Percentiles rank a stretch among this genome's conserved stretches.
These are phyloP conservation scores for Bruchidius siliquastri DNA, from an alignment of 2,888 invertebrate species.

Conservation along the genomic window DNA sequence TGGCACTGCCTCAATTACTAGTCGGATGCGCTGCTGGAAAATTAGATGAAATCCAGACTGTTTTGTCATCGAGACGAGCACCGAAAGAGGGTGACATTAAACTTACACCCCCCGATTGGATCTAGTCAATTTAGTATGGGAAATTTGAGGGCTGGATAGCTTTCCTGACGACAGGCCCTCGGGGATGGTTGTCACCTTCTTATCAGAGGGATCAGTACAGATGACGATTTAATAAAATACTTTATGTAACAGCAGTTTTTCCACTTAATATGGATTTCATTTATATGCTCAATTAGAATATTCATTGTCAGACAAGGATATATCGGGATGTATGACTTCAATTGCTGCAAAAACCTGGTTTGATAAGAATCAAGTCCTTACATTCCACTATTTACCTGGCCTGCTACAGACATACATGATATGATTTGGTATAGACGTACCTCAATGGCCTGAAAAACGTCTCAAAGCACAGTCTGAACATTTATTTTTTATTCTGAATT, in stretches of 20 bases:
- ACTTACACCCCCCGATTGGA: constrained; percentile 21
- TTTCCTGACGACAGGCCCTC: background rate
- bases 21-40: constrained; percentile 12
- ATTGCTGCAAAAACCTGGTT: no score
- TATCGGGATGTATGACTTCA: no score
- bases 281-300: background rate
- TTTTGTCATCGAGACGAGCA: constrained; percentile 22
- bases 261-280: background rate
- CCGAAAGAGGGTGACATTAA: constrained; percentile 25
- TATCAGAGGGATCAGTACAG: background rate
- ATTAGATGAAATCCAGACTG: constrained; percentile 32
- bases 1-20: background rate
- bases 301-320: no score
- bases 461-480: no score
- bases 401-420: no score
- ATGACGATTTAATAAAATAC: background rate
- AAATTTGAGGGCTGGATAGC: constrained; percentile 27
- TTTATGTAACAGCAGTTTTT: background rate
- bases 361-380: no score
- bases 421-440: no score
- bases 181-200: background rate
- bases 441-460: no score
- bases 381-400: no score
- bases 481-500: no score
- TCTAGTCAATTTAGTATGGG: constrained; percentile 35